Conservation (phyloP, 1,140 invertebrate species). For the Spodoptera litura region DNA sequence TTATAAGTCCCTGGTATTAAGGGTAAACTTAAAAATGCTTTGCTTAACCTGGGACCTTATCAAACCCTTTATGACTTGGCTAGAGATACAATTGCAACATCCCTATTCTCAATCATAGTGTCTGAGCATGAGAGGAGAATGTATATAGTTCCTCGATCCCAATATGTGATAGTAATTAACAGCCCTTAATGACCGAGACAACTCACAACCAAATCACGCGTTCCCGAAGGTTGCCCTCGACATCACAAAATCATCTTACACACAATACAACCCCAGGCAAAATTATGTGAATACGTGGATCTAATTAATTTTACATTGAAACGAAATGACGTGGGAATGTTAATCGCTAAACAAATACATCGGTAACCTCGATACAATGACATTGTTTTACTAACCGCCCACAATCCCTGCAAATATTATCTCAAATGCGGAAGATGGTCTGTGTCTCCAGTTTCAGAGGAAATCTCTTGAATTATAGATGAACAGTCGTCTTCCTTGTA, state of each 20-base stretch:
- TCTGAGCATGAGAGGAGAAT: no score
- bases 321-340: background rate
- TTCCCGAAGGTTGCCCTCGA: no score
- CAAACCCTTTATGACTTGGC: no score
- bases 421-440: conserved; percentile 22
- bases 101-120: no score
- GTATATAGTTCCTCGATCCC: no score
- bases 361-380: background rate
- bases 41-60: no score
- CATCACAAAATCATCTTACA: background rate
- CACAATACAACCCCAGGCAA: background rate
- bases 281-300: background rate
- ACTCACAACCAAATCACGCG: no score
- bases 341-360: background rate
- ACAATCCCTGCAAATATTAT: conserved; percentile 30
- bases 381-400: conserved; percentile 2
- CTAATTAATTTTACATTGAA: background rate
- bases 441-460: conserved; percentile 1
- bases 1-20: no score
- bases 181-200: no score
- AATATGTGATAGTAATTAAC: no score
- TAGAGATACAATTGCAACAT: no score
- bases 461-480: conserved; percentile 19
- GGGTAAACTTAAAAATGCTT: no score
- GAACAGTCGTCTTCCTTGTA: background rate